These are phyloP conservation scores for Unio delphinus DNA, from an alignment of 2,888 invertebrate species.

Conservation along the genomic window DNA sequence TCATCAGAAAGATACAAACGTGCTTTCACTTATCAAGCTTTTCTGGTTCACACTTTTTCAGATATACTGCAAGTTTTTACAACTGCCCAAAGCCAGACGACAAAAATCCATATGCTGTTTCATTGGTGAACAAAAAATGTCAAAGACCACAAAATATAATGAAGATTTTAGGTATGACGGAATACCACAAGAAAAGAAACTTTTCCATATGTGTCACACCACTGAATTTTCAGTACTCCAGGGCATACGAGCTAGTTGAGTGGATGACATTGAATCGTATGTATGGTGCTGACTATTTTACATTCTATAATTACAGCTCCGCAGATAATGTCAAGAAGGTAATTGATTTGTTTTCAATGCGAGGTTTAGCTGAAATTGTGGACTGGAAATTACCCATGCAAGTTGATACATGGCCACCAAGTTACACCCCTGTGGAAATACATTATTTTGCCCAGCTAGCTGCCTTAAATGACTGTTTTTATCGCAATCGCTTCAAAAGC, in stretches of 20 bases:
- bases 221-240: conserved; percentile 46
- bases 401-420: conserved; percentile 37
- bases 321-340: conserved; percentile 50
- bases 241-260: conserved; percentile 61
- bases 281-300: conserved; percentile 63
- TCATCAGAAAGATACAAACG: no score
- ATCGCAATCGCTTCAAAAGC: conserved; percentile 49
- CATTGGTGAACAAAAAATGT: background rate
- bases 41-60: conserved; percentile 2
- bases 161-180: no score
- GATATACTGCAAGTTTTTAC: conserved; percentile 2
- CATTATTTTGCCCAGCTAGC: conserved; percentile 68
- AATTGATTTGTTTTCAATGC: conserved; percentile 45
- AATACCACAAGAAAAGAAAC: conserved; percentile 6
- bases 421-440: conserved; percentile 34
- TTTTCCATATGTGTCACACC: conserved; percentile 59
- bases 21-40: background rate
- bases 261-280: conserved; percentile 65
- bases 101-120: background rate
- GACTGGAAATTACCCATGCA: conserved; percentile 62
- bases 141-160: no score
- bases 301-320: conserved; percentile 62
- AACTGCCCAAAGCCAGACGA: background rate
- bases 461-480: conserved; percentile 67
- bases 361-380: conserved; percentile 51